phyloP scores from a whole-genome alignment of 1,140 invertebrate genomes.

The Microplitis mediator region DNA sequence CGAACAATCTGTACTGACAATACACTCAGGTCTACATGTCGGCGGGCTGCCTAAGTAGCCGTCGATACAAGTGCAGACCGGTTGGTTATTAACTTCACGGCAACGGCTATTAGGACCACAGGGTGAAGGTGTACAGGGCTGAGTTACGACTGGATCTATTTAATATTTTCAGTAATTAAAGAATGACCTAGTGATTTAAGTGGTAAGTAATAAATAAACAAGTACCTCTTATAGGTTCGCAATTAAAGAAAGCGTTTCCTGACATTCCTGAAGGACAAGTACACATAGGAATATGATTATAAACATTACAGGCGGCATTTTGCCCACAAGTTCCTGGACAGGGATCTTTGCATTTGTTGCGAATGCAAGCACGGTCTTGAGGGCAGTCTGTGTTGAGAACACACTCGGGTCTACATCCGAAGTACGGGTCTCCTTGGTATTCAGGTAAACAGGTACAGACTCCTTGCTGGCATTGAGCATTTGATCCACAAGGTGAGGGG shows the following conservation, averaged over 20 bases:
- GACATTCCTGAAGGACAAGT: conserved; percentile 68
- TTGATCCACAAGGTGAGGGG: conserved; percentile 73
- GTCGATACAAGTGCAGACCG: conserved; percentile 73
- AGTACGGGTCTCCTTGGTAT: conserved; percentile 73
- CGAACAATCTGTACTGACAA: conserved; percentile 71
- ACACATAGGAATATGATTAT: conserved; percentile 74
- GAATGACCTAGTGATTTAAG: too few species aligned
- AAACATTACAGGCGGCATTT: conserved; percentile 71
- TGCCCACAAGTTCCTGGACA: conserved; percentile 72
- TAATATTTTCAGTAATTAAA: too few species aligned
- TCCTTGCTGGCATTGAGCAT: conserved; percentile 67
- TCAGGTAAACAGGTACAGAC: conserved; percentile 70
- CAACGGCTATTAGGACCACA: conserved; percentile 74
- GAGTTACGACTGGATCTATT: too few species aligned
- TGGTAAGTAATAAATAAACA: conserved; percentile 30
- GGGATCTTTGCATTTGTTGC: conserved; percentile 74
- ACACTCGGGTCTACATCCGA: conserved; percentile 75
- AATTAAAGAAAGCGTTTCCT: conserved; percentile 31
- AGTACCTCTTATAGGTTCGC: too few species aligned
- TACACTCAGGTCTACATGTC: conserved; percentile 72
- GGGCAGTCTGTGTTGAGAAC: conserved; percentile 73
- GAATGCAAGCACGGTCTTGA: conserved; percentile 70
- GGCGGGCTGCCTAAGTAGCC: conserved; percentile 73
- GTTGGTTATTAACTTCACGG: conserved; percentile 67
- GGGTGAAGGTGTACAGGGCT: conserved; percentile 22